Base-by-base conservation (phyloP, 2,888 invertebrate species). In the Synergus gifuensis region DNA sequence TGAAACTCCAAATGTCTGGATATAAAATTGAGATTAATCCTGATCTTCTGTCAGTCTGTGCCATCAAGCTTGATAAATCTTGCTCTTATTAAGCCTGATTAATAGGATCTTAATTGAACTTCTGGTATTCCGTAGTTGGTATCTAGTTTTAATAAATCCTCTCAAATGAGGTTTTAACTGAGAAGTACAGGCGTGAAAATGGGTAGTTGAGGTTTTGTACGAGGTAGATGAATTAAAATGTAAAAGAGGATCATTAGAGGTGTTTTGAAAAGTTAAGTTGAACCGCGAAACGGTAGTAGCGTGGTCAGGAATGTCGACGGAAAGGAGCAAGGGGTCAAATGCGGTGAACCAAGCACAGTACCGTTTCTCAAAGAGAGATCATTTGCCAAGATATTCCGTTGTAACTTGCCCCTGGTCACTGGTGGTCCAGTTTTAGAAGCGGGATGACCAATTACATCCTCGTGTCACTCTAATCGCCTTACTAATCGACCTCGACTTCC, bases 271-370 rank as follows among this genome's bases (percentile, higher is more conserved):
- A 69, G 67, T 69, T 28, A 22, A 69, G 80, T 77, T 82, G 81
- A 79, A 78, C 79, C 79, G 79, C 73, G 78, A 46, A 77, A 78
- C 76, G 78, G 82, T 82, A 77, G 82, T 77, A 77, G 77, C 76
- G 76, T 80, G 67, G 69, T 78, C 78, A 83, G 69, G 82, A 82
- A 84, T 83, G 83, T 82, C 82, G 83, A 83, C 82, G 82, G 82
- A 80, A 83, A 49, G 46, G 83, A 83, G 81, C 84, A 84, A 84
- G 79, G 81, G 82, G 84, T 84, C 83, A 81, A 80, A 79, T 77
- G 80, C 80, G 81, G 79, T 82, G 79, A 79, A 76, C 76, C 79
- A 79, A 79, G 79, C 79, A 62, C 79, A 79, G 77, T 79, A 79
- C 79, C 79, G 79, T 79, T 79, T 62, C 79, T 77, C 79, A 76